Evolutionary conservation across 2,797 vertebrate species (phyloP), one percentile per base, ranked within the genome.

Genomic region (Bryconaethiops microstoma): DNA sequence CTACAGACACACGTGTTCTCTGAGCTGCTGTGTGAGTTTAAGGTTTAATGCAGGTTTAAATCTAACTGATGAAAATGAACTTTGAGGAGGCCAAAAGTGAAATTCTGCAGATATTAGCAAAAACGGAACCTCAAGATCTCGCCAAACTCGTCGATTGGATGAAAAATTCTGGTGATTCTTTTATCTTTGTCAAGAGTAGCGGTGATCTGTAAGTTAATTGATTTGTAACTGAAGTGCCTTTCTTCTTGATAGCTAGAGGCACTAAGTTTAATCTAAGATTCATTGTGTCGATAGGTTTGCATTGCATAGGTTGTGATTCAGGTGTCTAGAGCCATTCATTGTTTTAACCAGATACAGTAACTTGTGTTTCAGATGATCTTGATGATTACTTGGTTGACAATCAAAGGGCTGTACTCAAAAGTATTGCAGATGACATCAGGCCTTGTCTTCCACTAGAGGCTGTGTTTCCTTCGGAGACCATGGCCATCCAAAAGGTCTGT

Each of bases 401-500:
- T 86, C 86, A 83, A 21, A 87, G 6, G 50, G 86, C 86, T 71
- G 82, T 93, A 50, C 90, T 95, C 55, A 79, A 85, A 71, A 95
- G 87, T 88, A 97, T 98, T 39, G 93, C 96, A 45, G 96, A 96
- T 29, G 95, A 98, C 64, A 90, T 99, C 86, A 91, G 95, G 83
- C 88, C 57, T 17, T 80, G 25, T 55, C 91, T 98, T 70, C 96
- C 97, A 19, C 13, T 88, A 0, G 93, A 96, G 63, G 95, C 95
- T 19, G 94, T 96, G 94, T 79, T 96, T 10, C 85, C 91, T 52
- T 96, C 94, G 0, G 97, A 99, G 88, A 91, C 88, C 19, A 71
- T 88, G 0, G 94, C 94, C 19, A 63, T 92, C 68, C 88, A 91
- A 80, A 96, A 95, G 92, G 96, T 97, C 71, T 55, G 78, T 6